Evolutionary conservation across 2,888 invertebrate species (phyloP).

Genomic region (Punctoribates punctum): DNA sequence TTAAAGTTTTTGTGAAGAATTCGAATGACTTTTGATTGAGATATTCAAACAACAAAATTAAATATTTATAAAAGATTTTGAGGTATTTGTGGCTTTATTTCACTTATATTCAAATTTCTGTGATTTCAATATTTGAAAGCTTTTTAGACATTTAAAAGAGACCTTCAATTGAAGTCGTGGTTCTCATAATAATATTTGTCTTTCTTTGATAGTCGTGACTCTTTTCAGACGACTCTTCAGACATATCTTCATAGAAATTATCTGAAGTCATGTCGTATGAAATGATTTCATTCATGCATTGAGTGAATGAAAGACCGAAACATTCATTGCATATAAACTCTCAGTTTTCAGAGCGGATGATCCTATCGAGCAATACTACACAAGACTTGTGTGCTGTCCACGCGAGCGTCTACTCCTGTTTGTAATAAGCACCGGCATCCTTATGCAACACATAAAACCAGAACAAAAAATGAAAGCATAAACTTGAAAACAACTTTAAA

Average conservation of each 20-base stretch:
- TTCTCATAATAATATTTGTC: background rate
- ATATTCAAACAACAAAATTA: too few species aligned
- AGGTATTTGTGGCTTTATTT: too few species aligned
- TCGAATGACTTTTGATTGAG: too few species aligned
- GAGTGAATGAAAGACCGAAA: slow-evolving; percentile 14
- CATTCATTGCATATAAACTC: slow-evolving; percentile 9
- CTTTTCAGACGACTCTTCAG: background rate
- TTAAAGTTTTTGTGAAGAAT: too few species aligned
- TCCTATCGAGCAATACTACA: slow-evolving; percentile 15
- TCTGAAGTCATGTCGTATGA: slow-evolving; percentile 30
- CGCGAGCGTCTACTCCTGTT: slow-evolving; percentile 13
- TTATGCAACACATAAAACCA: background rate
- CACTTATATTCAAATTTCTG: too few species aligned
- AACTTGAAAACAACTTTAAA: background rate
- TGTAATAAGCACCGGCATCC: slow-evolving; percentile 2
- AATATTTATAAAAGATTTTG: too few species aligned
- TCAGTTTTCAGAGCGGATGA: slow-evolving; percentile 21
- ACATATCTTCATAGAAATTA: background rate
- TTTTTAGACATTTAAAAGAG: too few species aligned
- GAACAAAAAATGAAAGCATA: background rate
- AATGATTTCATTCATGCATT: slow-evolving; percentile 34
- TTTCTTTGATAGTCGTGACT: background rate
- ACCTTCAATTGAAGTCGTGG: too few species aligned
- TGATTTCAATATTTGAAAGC: too few species aligned
- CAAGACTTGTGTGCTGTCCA: slow-evolving; percentile 30